Percentiles rank a stretch among this genome's conserved stretches.
Conservation (phyloP, 2,888 invertebrate genomes). For the Venusia cambrica region DNA sequence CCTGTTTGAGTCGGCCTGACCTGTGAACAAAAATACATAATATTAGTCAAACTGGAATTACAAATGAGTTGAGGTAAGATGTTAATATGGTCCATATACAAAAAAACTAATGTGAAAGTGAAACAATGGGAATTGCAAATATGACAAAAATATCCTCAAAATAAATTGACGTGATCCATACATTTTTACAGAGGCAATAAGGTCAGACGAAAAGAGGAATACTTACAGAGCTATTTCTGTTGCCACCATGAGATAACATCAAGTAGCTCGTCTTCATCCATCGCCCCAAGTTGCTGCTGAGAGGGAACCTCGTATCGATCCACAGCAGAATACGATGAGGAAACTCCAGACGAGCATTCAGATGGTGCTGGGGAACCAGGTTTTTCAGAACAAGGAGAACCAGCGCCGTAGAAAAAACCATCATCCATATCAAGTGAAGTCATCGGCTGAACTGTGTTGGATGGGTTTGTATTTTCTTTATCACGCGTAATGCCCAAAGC, state of each 20-base stretch:
- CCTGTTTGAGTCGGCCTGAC: constrained; percentile 46
- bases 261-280: constrained; percentile 93
- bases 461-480: constrained; percentile 71
- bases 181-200: too few relatives aligned
- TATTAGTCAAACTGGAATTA: constrained; percentile 25
- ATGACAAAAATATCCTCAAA: constrained; percentile 3
- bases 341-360: constrained; percentile 82
- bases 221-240: constrained; percentile 81
- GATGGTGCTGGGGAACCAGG: constrained; percentile 88
- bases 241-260: constrained; percentile 94
- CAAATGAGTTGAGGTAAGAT: background rate
- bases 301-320: constrained; percentile 67
- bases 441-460: constrained; percentile 58
- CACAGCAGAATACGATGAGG: constrained; percentile 69
- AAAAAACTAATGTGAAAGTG: constrained; percentile 2
- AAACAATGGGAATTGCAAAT: too few relatives aligned
- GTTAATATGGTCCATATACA: too few relatives aligned
- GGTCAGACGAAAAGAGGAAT: constrained; percentile 12
- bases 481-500: constrained; percentile 73
- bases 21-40: constrained; percentile 61
- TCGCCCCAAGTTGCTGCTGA: constrained; percentile 84
- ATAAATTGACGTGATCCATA: too few relatives aligned
- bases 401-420: constrained; percentile 72
- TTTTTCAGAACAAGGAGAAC: constrained; percentile 84
- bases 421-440: constrained; percentile 74